A percentile compares a stretch with the other conserved stretches of the same genome.
Evolutionary conservation across 2,113 vertebrate species (phyloP).

Genomic region (Sinocyclocheilus anophthalmus): DNA sequence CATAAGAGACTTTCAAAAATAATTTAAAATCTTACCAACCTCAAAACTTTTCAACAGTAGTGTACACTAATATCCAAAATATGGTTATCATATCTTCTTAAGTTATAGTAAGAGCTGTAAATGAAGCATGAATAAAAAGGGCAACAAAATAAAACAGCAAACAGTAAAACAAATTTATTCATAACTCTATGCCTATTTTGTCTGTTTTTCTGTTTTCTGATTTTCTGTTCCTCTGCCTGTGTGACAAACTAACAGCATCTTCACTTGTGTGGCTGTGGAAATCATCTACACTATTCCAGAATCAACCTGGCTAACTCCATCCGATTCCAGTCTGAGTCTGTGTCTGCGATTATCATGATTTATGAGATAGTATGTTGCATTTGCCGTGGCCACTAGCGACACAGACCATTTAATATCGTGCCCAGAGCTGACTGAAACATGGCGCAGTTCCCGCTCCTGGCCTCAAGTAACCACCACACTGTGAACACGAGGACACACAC

Average conservation of each 20-base stretch:
- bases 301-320: background rate
- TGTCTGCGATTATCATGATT: conserved; percentile 46
- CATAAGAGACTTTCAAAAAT: background rate
- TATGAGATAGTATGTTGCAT: conserved; percentile 27
- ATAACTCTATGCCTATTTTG: background rate
- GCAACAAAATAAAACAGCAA: background rate
- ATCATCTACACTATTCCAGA: conserved; percentile 14
- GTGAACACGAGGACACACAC: background rate
- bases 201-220: background rate
- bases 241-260: background rate
- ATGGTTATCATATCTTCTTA: background rate
- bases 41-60: background rate
- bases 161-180: background rate
- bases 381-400: background rate
- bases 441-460: conserved; percentile 6
- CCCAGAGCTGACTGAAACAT: conserved; percentile 28
- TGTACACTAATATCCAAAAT: background rate
- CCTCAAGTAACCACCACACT: background rate
- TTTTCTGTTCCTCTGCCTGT: conserved; percentile 1
- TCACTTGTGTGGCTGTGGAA: background rate
- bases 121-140: background rate
- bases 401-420: conserved; percentile 6
- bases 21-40: background rate
- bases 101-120: background rate
- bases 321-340: background rate